Percentiles rank a stretch among this genome's conserved stretches.
phyloP scores from a whole-genome alignment of 2,113 vertebrate genomes.

The Dromiciops gliroides region DNA sequence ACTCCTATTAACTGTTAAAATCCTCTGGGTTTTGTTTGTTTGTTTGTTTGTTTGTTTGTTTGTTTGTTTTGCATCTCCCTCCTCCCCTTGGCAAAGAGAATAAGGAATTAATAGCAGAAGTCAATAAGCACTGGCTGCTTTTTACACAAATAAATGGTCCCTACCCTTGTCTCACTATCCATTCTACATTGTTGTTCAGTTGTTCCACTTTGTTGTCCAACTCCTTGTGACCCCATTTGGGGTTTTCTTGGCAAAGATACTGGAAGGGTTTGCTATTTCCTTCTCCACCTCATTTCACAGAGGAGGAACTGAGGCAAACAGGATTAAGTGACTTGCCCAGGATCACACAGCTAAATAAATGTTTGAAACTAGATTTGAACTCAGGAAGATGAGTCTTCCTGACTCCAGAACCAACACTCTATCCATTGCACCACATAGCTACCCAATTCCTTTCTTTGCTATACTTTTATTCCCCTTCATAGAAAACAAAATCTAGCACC shows the following conservation, averaged over 20 bases:
- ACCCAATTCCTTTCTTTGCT: too few relatives aligned
- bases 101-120: neutral
- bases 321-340: too few relatives aligned
- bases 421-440: too few relatives aligned
- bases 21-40: neutral
- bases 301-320: too few relatives aligned
- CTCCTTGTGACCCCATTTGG: neutral
- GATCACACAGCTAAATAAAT: too few relatives aligned
- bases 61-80: neutral
- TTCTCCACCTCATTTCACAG: too few relatives aligned
- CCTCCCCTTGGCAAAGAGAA: neutral
- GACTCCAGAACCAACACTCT: too few relatives aligned
- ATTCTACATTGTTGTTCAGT: neutral
- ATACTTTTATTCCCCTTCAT: too few relatives aligned
- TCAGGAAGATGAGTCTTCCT: too few relatives aligned
- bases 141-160: neutral
- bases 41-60: neutral
- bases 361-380: too few relatives aligned
- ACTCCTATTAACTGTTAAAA: neutral
- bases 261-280: neutral
- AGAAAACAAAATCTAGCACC: too few relatives aligned
- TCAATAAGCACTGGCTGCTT: neutral
- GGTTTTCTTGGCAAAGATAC: neutral
- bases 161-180: neutral
- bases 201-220: neutral